Base-by-base conservation (phyloP, 2,888 invertebrate genomes). In the Pycnomerus fuliginosus region DNA sequence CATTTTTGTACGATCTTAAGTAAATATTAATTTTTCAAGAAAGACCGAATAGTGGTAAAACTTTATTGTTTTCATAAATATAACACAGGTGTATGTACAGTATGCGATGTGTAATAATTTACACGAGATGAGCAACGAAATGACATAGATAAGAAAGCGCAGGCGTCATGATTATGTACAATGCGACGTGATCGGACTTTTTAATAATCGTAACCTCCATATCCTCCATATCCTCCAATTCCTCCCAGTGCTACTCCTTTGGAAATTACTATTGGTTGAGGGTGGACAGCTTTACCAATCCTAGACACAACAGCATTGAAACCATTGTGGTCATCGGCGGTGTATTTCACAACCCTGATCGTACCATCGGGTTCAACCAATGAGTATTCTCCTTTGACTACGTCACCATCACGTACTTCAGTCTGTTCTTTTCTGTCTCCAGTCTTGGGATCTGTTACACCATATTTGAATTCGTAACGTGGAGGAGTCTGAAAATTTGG, bases 321-420 rank as follows among this genome's bases (percentile, higher is more conserved):
- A 80, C n/a, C n/a, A n/a, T n/a, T n/a, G n/a, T n/a, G n/a, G n/a
- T n/a, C n/a, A n/a, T n/a, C n/a, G n/a, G n/a, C 79, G 47, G 77
- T 69, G 63, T 80, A 80, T 53, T 75, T 72, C 36, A 80, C 80
- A 57, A 72, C 77, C 56, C 80, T 72, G 45, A 77, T 61, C 25
- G 79, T 77, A 50, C 79, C 78, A 55, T 79, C 79, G 24, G 78
- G 73, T 60, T 79, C 78, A 20, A 78, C 71, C 43, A 79, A 71
- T 54, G 78, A 76, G 68, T 80, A 80, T 50, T 75, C 75, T 3
- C 80, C 80, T 27, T 71, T 72, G 7, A 79, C 79, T 46, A 70
- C 65, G 52, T 78, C 76, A 0, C 79, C 79, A 39, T 79, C 77
- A 32, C 79, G 70, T 12, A 69, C 61, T 60, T 80, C 79, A 16